These are phyloP conservation scores for Agriotes lineatus DNA, from an alignment of 2,888 invertebrate species.

Conservation along the genomic window DNA sequence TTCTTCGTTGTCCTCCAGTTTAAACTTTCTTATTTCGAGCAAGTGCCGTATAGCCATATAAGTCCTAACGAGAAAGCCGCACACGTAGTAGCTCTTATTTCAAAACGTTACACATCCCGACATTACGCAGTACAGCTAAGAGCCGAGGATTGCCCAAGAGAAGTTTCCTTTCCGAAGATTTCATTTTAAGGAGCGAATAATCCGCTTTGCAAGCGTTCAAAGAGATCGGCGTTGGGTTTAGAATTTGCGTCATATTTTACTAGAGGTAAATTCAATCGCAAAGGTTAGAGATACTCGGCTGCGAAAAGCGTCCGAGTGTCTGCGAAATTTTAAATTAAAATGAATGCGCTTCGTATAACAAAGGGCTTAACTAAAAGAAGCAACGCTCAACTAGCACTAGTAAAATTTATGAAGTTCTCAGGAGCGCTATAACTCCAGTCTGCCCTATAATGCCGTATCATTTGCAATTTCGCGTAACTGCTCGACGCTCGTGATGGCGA, in stretches of 20 bases:
- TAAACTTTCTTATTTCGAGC: background rate
- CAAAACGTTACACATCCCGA: no score
- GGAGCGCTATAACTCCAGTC: background rate
- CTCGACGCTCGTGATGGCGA: no score
- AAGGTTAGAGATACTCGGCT: background rate
- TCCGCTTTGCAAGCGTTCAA: conserved; percentile 6
- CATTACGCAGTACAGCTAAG: no score
- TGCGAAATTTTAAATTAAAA: conserved; percentile 6
- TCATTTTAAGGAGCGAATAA: conserved; percentile 7
- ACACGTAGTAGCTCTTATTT: background rate
- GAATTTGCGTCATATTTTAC: conserved; percentile 1
- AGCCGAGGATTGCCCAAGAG: no score
- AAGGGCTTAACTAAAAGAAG: background rate
- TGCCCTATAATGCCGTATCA: background rate
- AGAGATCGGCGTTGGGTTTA: background rate
- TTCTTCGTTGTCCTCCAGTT: no score
- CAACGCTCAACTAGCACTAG: background rate
- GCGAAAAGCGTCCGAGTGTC: background rate
- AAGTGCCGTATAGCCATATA: background rate
- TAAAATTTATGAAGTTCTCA: background rate
- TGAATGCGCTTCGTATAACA: background rate
- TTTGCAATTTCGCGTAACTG: background rate
- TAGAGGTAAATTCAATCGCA: background rate
- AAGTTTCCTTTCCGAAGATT: no score
- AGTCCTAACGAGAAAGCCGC: conserved; percentile 2